Percentiles rank a stretch among this genome's conserved stretches.
Evolutionary conservation across 2,113 vertebrate genomes (phyloP).

Genomic region (Pachypanchax playfairii): DNA sequence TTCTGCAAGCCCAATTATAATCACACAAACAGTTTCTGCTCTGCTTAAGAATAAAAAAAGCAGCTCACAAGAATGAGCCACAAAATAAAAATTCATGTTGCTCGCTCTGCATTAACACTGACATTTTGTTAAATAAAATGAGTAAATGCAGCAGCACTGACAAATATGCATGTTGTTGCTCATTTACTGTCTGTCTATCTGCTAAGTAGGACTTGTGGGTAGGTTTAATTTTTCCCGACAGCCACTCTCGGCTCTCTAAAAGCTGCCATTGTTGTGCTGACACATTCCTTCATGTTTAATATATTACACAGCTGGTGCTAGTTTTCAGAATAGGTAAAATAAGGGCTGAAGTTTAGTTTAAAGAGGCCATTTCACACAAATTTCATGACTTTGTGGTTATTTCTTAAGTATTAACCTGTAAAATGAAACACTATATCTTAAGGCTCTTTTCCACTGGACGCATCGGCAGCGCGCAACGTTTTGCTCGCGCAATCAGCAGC

Average conservation of each 20-base stretch:
- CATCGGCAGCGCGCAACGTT: too few species aligned
- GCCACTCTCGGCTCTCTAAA: constrained; percentile 8
- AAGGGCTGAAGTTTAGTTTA: not conserved
- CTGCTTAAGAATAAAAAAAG: not conserved
- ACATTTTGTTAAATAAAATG: constrained; percentile 5
- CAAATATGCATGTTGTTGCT: constrained; percentile 17
- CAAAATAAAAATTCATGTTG: not conserved
- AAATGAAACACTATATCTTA: too few species aligned
- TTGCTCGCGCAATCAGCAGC: too few species aligned
- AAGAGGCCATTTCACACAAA: too few species aligned
- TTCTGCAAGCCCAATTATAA: constrained; percentile 12
- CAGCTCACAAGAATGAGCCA: not conserved
- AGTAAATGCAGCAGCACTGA: constrained; percentile 13
- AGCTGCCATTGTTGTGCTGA: constrained; percentile 27
- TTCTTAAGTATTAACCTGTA: too few species aligned
- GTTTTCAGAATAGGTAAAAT: not conserved
- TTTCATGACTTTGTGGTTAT: too few species aligned
- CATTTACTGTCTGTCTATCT: constrained; percentile 20
- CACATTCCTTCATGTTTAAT: constrained; percentile 1
- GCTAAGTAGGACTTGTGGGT: constrained; percentile 9
- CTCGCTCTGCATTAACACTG: constrained; percentile 14
- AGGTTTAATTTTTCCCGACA: constrained; percentile 21
- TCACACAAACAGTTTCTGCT: not conserved
- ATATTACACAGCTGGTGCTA: constrained; percentile 1
- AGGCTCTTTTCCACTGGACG: too few species aligned